A percentile compares a stretch with the other conserved stretches of the same genome.
phyloP scores from a whole-genome alignment of 92 coral and sea anemone genomes.

The Micromussa lordhowensis region DNA sequence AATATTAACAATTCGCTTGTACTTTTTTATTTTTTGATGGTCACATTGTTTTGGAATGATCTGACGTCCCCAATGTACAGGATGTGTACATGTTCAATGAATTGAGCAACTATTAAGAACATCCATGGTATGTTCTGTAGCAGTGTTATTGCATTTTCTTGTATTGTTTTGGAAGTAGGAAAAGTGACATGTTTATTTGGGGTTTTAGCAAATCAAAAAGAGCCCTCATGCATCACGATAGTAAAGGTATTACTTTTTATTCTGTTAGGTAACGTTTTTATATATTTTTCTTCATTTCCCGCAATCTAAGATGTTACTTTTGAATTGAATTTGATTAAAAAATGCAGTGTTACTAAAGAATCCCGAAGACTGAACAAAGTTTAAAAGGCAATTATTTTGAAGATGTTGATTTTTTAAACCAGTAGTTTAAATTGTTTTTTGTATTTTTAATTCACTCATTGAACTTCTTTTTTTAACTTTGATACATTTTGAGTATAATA shows the following conservation, averaged over 20 bases:
- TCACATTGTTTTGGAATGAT: neutral
- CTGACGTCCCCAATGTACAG: neutral
- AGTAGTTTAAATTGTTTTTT: neutral
- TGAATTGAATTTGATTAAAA: neutral
- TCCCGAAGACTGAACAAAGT: neutral
- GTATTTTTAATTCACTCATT: neutral
- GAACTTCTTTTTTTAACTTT: neutral
- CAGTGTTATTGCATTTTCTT: neutral
- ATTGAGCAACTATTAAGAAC: neutral
- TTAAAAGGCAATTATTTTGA: neutral
- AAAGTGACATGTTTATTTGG: neutral
- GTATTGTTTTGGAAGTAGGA: no score
- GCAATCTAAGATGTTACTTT: neutral
- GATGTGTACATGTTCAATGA: neutral
- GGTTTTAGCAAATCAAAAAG: neutral
- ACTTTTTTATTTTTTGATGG: neutral
- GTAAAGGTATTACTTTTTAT: no score
- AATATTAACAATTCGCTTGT: neutral
- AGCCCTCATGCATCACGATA: neutral
- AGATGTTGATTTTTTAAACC: neutral
- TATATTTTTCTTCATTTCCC: neutral
- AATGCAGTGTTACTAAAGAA: neutral
- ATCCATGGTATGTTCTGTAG: neutral
- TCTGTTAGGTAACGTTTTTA: neutral
- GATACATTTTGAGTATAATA: neutral